Base-by-base conservation (phyloP, 2,888 invertebrate species). In the Eristalinus sepulchralis region DNA sequence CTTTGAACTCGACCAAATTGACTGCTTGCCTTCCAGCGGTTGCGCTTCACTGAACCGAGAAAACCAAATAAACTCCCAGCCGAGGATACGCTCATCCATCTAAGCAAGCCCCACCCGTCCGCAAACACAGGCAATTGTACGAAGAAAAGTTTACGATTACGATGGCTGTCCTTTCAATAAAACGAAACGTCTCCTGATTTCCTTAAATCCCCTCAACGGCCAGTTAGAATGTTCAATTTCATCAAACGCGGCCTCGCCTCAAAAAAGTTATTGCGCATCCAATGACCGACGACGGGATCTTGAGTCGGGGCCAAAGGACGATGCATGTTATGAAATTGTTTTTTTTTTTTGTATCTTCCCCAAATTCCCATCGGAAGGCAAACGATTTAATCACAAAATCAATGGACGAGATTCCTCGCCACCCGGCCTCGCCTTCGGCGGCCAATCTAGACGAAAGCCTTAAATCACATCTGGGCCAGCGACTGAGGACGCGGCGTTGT, bases 401-500 rank as follows among this genome's bases (percentile, higher is more conserved):
- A 71, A 64, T 71, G 39, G 31, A n/a, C 55, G 70, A 63, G 34
- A 9, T 27, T 17, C 22, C 53, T 10, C 27, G 47, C 33, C 8
- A 13, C n/a, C 39, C 39, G 47, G n/a, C 31, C 60, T 31, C 36
- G 47, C 47, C 17, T 8, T 17, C 17, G 55, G 24, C 10, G 17
- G 57, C 17, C 59, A 27, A 66, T 20, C 3, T 63, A 78, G 67
- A 68, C 78, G 70, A 70, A 64, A 71, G 78, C 33, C 78, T 71
- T 71, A 71, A 79, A 79, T 71, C 78, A 71, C 78, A 79, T 71
- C 78, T 71, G 78, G 71, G 64, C 70, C 39, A 59, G 62, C 71
- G 71, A 64, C 59, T 64, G 33, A 64, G 5, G n/a, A 39, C 36
- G 4, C 31, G 31, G 31, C 31, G 31, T 5, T 13, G n/a, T n/a